Evolutionary conservation across 2,797 vertebrate species (phyloP).

Genomic region (Bryconaethiops microstoma): DNA sequence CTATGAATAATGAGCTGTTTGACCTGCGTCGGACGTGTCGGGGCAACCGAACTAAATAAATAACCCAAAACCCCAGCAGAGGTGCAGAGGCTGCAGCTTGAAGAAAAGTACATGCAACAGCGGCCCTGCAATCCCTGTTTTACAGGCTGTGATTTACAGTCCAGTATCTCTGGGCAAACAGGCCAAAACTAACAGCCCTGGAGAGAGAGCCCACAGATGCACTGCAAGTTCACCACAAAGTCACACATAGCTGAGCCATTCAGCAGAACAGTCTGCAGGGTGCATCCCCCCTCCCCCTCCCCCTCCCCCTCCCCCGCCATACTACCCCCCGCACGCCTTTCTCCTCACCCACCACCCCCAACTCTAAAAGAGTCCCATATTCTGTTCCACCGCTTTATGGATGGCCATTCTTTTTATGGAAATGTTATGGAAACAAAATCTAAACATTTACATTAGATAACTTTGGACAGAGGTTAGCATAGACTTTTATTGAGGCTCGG

Average conservation of each 20-base stretch:
- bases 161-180: slow-evolving; percentile 82
- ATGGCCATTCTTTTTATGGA: slow-evolving; percentile 79
- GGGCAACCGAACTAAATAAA: slow-evolving; percentile 82
- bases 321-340: slow-evolving; percentile 19
- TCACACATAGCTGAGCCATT: slow-evolving; percentile 70
- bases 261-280: slow-evolving; percentile 30
- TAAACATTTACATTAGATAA: slow-evolving; percentile 84
- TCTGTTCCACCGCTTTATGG: slow-evolving; percentile 60
- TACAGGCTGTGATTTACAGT: slow-evolving; percentile 89
- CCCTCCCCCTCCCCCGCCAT: slow-evolving; percentile 5
- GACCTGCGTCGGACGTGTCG: slow-evolving; percentile 79
- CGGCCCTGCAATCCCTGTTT: slow-evolving; percentile 78
- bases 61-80: slow-evolving; percentile 41
- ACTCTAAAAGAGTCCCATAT: slow-evolving; percentile 51
- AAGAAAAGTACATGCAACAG: slow-evolving; percentile 79
- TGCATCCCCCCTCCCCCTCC: neutral
- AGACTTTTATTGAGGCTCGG: slow-evolving; percentile 72
- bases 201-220: slow-evolving; percentile 88
- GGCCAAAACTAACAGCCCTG: slow-evolving; percentile 91
- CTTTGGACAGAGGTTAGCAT: slow-evolving; percentile 70
- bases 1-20: slow-evolving; percentile 80
- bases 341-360: slow-evolving; percentile 57
- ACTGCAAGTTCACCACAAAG: slow-evolving; percentile 77
- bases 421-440: slow-evolving; percentile 82
- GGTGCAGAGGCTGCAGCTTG: slow-evolving; percentile 68